phyloP scores from a whole-genome alignment of 1,140 invertebrate species.

The Ectropis grisescens region DNA sequence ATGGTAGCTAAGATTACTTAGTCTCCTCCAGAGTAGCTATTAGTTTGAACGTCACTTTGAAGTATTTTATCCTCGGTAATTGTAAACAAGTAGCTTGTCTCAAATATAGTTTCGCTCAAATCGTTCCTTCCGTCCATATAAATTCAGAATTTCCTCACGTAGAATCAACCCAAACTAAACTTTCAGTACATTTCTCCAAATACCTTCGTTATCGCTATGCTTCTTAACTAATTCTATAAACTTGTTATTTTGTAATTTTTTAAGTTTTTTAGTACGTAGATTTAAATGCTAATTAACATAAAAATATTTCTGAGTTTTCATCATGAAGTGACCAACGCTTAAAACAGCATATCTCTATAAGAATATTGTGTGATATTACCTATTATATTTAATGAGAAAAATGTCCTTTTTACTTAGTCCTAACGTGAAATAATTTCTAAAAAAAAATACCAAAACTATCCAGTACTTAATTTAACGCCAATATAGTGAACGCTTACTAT shows the following conservation, averaged over 20 bases:
- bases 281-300: constrained; percentile 11
- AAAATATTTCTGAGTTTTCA: constrained; percentile 32
- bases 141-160: constrained; percentile 42
- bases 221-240: constrained; percentile 1
- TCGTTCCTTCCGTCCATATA: constrained; percentile 57
- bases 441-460: constrained; percentile 49
- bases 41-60: no score
- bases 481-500: constrained; percentile 34
- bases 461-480: constrained; percentile 59
- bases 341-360: constrained; percentile 63
- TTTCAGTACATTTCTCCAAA: constrained; percentile 19
- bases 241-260: neutral
- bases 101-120: constrained; percentile 54
- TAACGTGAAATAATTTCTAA: constrained; percentile 30
- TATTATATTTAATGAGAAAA: constrained; percentile 46
- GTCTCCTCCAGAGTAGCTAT: no score
- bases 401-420: constrained; percentile 43
- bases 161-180: constrained; percentile 43
- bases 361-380: constrained; percentile 64
- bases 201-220: constrained; percentile 1
- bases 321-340: constrained; percentile 67
- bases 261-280: constrained; percentile 1
- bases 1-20: no score
- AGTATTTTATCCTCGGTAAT: no score
- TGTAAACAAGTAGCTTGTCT: no score